Conservation (phyloP, 35 echinoderm and acorn worm genomes). For the Lytechinus pictus region DNA sequence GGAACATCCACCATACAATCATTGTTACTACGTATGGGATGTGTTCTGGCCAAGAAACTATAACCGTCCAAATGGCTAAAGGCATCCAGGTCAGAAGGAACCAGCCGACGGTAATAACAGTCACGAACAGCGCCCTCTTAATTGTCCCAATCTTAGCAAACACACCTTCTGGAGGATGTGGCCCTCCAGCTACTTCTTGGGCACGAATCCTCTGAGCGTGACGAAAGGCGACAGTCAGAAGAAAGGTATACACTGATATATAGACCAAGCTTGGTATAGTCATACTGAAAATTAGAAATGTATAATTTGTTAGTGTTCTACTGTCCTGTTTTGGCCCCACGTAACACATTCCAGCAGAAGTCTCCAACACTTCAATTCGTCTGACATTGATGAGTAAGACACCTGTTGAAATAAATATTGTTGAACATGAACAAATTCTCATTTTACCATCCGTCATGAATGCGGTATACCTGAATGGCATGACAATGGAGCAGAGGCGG, state of each 20-base stretch:
- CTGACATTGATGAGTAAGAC: neutral
- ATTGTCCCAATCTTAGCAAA: neutral
- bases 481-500: neutral
- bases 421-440: neutral
- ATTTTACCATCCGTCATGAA: neutral
- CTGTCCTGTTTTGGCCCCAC: neutral
- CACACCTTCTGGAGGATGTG: neutral
- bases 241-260: neutral
- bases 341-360: neutral
- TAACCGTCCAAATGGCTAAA: neutral
- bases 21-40: neutral
- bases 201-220: neutral
- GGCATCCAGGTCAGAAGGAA: neutral
- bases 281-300: neutral
- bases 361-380: neutral
- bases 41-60: neutral
- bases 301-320: neutral
- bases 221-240: neutral
- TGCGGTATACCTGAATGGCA: neutral
- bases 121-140: neutral
- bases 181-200: neutral
- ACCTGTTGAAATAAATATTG: neutral
- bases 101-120: neutral
- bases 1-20: neutral
- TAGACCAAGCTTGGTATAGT: neutral